Evolutionary conservation across 2,113 vertebrate genomes (phyloP).

Genomic region (Progne subis): DNA sequence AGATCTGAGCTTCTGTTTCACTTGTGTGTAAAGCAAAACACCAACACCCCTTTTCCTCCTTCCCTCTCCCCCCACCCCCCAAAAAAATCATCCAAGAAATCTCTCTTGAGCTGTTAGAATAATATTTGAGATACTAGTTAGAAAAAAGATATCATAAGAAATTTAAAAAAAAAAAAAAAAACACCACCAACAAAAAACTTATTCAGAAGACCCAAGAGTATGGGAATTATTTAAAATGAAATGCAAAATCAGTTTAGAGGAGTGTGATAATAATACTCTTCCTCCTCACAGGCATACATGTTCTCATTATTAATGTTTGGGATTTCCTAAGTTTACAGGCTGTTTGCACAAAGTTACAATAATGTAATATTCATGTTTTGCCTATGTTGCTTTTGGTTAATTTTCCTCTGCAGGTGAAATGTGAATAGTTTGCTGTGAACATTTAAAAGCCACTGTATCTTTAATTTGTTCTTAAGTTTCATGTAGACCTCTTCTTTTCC

Average conservation of each 20-base stretch:
- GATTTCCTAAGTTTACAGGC: neutral
- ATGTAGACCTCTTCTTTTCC: neutral
- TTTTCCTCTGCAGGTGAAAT: neutral
- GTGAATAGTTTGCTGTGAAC: neutral
- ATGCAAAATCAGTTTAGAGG: neutral
- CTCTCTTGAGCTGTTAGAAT: neutral
- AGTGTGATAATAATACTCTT: neutral
- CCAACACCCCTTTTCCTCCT: accelerated
- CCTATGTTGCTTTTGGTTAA: neutral
- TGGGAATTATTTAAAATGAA: neutral
- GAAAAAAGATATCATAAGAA: neutral
- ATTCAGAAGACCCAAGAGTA: neutral
- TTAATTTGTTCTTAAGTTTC: neutral
- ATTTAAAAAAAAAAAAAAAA: neutral
- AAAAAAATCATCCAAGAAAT: neutral
- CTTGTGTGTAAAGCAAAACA: neutral
- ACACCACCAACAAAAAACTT: neutral
- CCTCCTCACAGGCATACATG: neutral
- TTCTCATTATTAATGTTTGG: neutral
- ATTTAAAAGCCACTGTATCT: neutral
- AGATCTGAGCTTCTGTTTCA: neutral
- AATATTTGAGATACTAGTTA: neutral
- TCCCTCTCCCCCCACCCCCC: accelerated
- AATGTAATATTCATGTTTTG: neutral
- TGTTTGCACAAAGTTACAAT: neutral